These are phyloP conservation scores for Piscicola geometra DNA, from an alignment of 2,888 invertebrate species.

Conservation along the genomic window DNA sequence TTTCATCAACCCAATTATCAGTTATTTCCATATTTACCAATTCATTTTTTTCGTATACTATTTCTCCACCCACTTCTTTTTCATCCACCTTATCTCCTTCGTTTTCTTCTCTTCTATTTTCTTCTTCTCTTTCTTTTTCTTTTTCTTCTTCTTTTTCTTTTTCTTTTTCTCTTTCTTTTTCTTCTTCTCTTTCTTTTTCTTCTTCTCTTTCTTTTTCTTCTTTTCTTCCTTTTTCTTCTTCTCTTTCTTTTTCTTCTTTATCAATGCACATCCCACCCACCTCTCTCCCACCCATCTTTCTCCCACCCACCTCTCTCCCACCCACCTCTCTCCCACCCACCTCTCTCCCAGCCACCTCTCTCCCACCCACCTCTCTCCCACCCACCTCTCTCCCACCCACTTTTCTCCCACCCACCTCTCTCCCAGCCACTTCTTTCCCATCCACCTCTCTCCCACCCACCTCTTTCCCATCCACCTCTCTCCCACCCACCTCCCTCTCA, in stretches of 20 bases:
- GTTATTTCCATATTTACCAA: no score
- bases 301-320: neutral
- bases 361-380: neutral
- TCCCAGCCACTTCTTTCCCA: no score
- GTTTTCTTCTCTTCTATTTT: neutral
- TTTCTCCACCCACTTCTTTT: neutral
- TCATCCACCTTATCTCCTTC: neutral
- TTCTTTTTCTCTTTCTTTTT: constrained; percentile 1
- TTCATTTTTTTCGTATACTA: neutral
- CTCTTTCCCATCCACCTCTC: no score
- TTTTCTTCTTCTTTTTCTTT: neutral
- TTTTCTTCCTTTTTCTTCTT: constrained; percentile 11
- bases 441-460: no score
- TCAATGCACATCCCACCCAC: neutral
- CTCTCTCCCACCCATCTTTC: neutral
- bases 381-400: neutral
- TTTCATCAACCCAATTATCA: neutral
- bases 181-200: constrained; percentile 18
- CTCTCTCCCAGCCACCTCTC: neutral
- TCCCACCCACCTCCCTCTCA: no score
- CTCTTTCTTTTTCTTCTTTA: constrained; percentile 9
- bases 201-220: neutral
- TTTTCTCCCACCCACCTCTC: neutral
- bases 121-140: neutral
- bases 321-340: neutral